These are phyloP conservation scores for Cyanocitta stelleri DNA, from an alignment of 2,113 vertebrate species.

Conservation along the genomic window DNA sequence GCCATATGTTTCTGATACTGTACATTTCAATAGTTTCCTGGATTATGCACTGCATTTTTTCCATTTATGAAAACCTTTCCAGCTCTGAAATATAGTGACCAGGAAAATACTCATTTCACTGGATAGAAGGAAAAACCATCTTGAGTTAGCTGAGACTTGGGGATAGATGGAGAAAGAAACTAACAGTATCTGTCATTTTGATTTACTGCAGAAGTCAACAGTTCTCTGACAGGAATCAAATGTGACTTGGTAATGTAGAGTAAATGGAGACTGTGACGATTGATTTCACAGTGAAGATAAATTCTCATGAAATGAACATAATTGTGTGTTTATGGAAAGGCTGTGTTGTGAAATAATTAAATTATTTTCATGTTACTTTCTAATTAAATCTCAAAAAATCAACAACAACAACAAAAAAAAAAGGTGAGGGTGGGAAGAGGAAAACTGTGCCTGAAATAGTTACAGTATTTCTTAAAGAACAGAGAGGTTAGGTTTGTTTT, in stretches of 20 bases:
- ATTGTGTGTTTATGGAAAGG: conserved; percentile 54
- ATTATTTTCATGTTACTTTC: conserved; percentile 55
- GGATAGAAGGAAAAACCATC: neutral
- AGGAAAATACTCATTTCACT: conserved; percentile 45
- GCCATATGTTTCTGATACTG: conserved; percentile 66
- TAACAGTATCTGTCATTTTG: conserved; percentile 42
- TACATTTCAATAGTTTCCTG: conserved; percentile 60
- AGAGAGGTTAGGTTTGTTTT: neutral
- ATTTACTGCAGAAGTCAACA: conserved; percentile 55
- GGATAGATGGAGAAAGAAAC: conserved; percentile 6
- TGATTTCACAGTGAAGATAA: conserved; percentile 71
- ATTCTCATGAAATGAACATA: conserved; percentile 65
- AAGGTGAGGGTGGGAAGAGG: neutral
- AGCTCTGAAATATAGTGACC: conserved; percentile 51
- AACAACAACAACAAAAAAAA: neutral
- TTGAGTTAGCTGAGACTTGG: neutral
- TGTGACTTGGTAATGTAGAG: conserved; percentile 54
- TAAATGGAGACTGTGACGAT: conserved; percentile 59
- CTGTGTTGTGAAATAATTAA: conserved; percentile 55
- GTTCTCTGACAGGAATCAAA: conserved; percentile 61
- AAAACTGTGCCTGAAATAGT: neutral
- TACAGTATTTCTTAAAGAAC: neutral
- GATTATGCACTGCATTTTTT: conserved; percentile 51
- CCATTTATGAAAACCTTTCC: conserved; percentile 43
- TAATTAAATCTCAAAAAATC: conserved; percentile 9